Percentiles rank a stretch among this genome's conserved stretches.
These are phyloP conservation scores for Megalopta genalis DNA, from an alignment of 1,140 invertebrate species.

Conservation along the genomic window DNA sequence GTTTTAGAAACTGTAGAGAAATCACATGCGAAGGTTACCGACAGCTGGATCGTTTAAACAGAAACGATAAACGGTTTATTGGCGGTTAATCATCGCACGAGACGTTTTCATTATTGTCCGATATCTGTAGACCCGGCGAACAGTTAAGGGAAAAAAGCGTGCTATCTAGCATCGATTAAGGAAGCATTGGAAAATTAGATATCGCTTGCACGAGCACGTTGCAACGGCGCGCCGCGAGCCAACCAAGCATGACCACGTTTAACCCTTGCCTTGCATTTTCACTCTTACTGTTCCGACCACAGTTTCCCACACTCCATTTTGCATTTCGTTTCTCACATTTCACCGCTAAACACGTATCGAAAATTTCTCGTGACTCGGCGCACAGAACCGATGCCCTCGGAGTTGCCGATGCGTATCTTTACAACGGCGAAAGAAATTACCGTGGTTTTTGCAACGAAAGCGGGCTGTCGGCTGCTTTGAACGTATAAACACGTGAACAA, in stretches of 20 bases:
- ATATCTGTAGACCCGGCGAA: neutral
- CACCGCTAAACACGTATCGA: slow-evolving; percentile 9
- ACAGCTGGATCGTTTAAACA: neutral
- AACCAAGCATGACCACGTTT: slow-evolving; percentile 34
- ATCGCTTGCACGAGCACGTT: neutral
- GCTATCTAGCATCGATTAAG: slow-evolving; percentile 7
- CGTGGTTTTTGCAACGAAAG: neutral
- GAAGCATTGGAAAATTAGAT: slow-evolving; percentile 35
- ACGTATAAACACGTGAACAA: neutral
- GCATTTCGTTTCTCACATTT: slow-evolving; percentile 46
- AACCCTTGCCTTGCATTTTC: slow-evolving; percentile 46
- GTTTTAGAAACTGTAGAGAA: neutral
- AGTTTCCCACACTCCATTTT: slow-evolving; percentile 41
- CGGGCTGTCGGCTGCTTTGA: neutral
- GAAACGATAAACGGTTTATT: neutral
- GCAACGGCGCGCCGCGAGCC: slow-evolving; percentile 5
- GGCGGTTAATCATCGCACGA: neutral
- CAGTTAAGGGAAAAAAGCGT: neutral
- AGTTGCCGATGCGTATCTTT: slow-evolving; percentile 1
- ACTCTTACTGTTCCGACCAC: slow-evolving; percentile 2
- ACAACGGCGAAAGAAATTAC: neutral
- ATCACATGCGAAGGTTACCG: neutral
- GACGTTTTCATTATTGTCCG: neutral
- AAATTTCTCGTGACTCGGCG: slow-evolving; percentile 28
- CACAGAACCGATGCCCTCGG: neutral